phyloP scores from a whole-genome alignment of 92 coral and sea anemone genomes.

The Umimayanthus chanpuru region DNA sequence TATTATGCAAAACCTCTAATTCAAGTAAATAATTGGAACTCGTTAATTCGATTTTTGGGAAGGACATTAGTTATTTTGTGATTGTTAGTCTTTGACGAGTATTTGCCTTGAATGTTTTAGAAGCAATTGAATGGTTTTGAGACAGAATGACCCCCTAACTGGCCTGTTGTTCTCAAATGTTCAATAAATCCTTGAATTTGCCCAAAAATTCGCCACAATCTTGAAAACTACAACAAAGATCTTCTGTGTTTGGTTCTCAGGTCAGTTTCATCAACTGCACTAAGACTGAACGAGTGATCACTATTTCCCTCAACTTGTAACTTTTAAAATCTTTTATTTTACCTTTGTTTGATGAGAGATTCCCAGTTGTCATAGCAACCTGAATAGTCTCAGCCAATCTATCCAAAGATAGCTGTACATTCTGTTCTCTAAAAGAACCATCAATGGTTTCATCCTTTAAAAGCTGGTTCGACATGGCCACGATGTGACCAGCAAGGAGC shows the following conservation, averaged over 20 bases:
- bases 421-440: conserved; percentile 42
- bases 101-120: too few relatives aligned
- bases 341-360: conserved; percentile 90
- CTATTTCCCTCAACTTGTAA: neutral
- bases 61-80: neutral
- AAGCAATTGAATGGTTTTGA: too few relatives aligned
- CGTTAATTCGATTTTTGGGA: neutral
- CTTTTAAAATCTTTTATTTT: neutral
- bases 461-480: conserved; percentile 50
- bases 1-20: too few relatives aligned
- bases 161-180: neutral
- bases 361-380: conserved; percentile 93
- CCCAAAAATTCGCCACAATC: too few relatives aligned
- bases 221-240: too few relatives aligned
- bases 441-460: conserved; percentile 28
- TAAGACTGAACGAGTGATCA: neutral
- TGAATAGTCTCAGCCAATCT: conserved; percentile 89
- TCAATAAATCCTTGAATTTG: neutral
- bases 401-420: conserved; percentile 78
- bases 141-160: too few relatives aligned
- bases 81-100: neutral
- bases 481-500: conserved; percentile 53
- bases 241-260: too few relatives aligned
- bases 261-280: neutral
- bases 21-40: too few relatives aligned